These are phyloP conservation scores for Gorsachius magnificus DNA, from an alignment of 2,797 vertebrate genomes.

Conservation along the genomic window DNA sequence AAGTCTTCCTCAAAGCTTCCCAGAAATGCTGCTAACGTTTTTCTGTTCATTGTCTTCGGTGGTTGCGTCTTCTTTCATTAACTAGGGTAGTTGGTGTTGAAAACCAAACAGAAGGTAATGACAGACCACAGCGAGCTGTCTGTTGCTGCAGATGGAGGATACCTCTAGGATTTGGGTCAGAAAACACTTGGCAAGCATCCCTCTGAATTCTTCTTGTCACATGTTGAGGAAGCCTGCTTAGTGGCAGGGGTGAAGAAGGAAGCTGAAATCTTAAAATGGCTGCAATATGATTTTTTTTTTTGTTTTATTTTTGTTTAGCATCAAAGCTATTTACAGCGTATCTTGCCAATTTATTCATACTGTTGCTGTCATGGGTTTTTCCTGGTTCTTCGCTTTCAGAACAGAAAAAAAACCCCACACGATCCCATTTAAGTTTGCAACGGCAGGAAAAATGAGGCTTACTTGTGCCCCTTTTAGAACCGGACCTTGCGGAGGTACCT, in stretches of 20 bases:
- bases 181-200: slow-evolving; percentile 46
- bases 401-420: not conserved
- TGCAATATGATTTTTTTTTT: not conserved
- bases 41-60: not conserved
- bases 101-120: slow-evolving; percentile 66
- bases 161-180: slow-evolving; percentile 62
- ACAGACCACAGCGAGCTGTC: slow-evolving; percentile 55
- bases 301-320: slow-evolving; percentile 47
- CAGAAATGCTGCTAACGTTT: not conserved
- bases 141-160: slow-evolving; percentile 61
- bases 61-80: slow-evolving; percentile 42
- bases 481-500: not conserved
- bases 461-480: not conserved
- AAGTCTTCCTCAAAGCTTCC: not conserved
- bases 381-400: slow-evolving; percentile 29
- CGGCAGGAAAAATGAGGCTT: not conserved
- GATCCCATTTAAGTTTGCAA: slow-evolving; percentile 28
- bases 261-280: slow-evolving; percentile 50
- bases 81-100: slow-evolving; percentile 36
- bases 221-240: slow-evolving; percentile 32
- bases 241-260: slow-evolving; percentile 38
- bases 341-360: slow-evolving; percentile 56
- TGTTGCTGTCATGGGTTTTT: slow-evolving; percentile 28
- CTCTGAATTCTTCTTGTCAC: slow-evolving; percentile 62
- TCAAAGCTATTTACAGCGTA: slow-evolving; percentile 40